A percentile compares a stretch with the other conserved stretches of the same genome.
Evolutionary conservation across 2,888 invertebrate species (phyloP).

Genomic region (Drosophila infuscata): DNA sequence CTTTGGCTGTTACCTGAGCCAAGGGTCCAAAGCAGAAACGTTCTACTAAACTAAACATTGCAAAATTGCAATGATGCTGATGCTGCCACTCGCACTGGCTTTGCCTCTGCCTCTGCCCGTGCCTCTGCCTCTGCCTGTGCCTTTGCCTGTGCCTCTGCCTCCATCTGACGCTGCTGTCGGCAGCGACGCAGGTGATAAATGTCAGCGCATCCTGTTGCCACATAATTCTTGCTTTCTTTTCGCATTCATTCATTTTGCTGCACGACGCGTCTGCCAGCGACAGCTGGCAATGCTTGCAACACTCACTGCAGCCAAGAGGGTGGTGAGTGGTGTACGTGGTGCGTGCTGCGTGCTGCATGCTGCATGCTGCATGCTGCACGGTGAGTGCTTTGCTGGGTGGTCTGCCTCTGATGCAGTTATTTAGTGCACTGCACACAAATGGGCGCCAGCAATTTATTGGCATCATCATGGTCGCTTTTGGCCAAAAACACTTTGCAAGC

Average conservation of each 20-base stretch:
- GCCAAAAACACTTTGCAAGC: conserved; percentile 18
- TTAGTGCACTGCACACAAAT: conserved; percentile 41
- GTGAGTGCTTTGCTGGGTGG: not conserved
- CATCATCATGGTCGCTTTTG: conserved; percentile 26
- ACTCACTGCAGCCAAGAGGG: conserved; percentile 3
- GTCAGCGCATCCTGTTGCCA: conserved; percentile 79
- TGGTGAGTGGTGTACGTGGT: not conserved
- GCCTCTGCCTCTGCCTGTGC: not conserved
- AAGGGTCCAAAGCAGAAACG: not conserved
- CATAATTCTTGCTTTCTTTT: conserved; percentile 62
- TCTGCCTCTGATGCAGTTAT: conserved; percentile 22
- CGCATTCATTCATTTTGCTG: conserved; percentile 51
- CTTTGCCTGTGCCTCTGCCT: not conserved
- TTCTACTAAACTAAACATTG: conserved; percentile 2
- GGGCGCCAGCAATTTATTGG: conserved; percentile 31
- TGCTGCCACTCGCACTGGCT: conserved; percentile 5
- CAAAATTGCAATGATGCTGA: conserved; percentile 10
- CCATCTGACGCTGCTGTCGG: not conserved
- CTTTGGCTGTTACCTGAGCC: conserved; percentile 4
- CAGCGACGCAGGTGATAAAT: conserved; percentile 70
- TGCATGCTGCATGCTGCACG: conserved; percentile 1
- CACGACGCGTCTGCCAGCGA: conserved; percentile 34
- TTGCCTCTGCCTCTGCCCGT: not conserved
- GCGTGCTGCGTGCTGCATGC: conserved; percentile 3
- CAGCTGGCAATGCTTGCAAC: conserved; percentile 43